These are phyloP conservation scores for Pluvianellus socialis DNA, from an alignment of 2,113 vertebrate species.

Conservation along the genomic window DNA sequence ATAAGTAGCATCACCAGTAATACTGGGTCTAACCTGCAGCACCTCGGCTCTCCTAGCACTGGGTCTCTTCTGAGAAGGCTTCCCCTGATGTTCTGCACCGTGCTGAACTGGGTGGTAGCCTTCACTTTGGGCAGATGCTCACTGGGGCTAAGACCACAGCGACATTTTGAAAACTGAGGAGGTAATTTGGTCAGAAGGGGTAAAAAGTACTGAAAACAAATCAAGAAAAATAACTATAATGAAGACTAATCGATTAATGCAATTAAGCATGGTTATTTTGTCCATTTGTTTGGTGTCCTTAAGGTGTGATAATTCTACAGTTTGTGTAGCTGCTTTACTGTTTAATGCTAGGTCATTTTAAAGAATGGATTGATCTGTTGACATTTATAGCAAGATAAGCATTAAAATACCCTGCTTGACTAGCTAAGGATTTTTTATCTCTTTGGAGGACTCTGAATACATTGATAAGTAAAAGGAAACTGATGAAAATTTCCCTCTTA, in stretches of 20 bases:
- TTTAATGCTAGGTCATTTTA: neutral
- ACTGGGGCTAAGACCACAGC: neutral
- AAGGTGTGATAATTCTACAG: neutral
- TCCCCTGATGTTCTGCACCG: neutral
- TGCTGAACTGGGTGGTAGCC: neutral
- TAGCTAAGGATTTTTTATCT: neutral
- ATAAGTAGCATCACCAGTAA: neutral
- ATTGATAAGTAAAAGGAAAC: neutral
- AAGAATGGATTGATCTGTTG: neutral
- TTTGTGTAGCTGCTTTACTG: neutral
- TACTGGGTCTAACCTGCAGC: neutral
- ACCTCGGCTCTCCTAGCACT: accelerated
- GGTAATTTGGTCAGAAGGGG: neutral
- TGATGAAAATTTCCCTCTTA: neutral
- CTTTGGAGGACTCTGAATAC: neutral
- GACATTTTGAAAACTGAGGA: neutral
- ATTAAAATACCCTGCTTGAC: neutral
- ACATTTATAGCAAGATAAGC: neutral
- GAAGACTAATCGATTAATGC: neutral
- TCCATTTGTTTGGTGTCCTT: neutral
- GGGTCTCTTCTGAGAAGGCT: neutral
- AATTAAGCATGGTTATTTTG: neutral
- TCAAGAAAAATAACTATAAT: neutral
- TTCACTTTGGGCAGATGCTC: neutral
- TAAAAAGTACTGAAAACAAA: neutral